Evolutionary conservation across 92 coral and sea anemone species (phyloP), one percentile per base, ranked within the genome.

Genomic region (Pocillopora meandrina): DNA sequence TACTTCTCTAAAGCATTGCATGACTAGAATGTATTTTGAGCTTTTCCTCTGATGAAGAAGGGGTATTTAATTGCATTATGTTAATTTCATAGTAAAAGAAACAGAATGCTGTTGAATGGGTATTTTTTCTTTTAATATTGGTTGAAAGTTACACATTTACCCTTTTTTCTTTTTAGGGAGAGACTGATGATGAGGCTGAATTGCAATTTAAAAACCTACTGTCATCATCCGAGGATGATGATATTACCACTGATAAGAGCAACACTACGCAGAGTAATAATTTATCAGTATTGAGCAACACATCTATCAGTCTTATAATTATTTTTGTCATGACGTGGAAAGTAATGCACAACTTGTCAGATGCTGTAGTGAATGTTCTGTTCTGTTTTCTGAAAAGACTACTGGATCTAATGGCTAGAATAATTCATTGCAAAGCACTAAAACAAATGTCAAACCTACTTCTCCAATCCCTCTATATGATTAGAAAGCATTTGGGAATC

Each of bases 311-410:
- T 36, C 72, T 79, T 47, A 65, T 79, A 20, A 65, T 79, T 13
- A 65, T 79, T 8, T 79, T 79, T 20, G 12, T 79, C 36, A 2
- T 79, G 49, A 17, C 47, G 12, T 79, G 84, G 84, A 79, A 79
- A 49, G 66, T 21, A 4, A 56, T 79, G 74, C 75, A 65, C 61
- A 79, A 79, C 84, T 2, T 79, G 13, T 65, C 84, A 42, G 74
- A 79, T 79, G 34, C 84, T 36, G 65, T 74, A 10, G 61, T 79
- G n/a, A 11, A 63, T 20, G n/a, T 65, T 69, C 9, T 79, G n/a
- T 65, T 76, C 60, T 12, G 67, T 31, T 72, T 72, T 72, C 12
- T 72, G n/a, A 59, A 76, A 33, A 33, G 21, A 18, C 10, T 33
- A 17, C 55, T 79, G 73, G 74, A 65, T 1, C 56, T 76, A n/a